Evolutionary conservation across 2,888 invertebrate species (phyloP).

Genomic region (Agonopterix alstromeriana): DNA sequence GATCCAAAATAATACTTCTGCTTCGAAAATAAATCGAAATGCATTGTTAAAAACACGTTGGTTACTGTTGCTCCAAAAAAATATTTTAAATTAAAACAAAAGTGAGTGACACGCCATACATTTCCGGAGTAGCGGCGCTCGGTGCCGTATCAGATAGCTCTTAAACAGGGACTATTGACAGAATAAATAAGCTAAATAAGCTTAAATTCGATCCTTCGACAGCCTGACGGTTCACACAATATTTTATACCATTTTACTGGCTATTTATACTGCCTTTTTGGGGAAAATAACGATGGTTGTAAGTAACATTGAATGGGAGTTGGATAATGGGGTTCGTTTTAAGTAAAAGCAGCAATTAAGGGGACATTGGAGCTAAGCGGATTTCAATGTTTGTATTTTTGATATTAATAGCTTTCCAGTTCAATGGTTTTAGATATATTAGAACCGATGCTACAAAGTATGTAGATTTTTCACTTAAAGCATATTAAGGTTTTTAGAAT

Average conservation of each 20-base stretch:
- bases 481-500: no score
- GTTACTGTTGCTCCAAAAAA: no score
- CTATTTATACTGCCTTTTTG: conserved; percentile 41
- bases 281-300: conserved; percentile 26
- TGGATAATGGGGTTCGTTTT: background rate
- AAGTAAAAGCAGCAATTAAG: no score
- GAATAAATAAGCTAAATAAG: conserved; percentile 26
- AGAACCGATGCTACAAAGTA: no score
- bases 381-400: no score
- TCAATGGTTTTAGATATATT: no score
- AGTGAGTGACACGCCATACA: conserved; percentile 28
- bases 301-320: conserved; percentile 1
- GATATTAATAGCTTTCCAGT: no score
- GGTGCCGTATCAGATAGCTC: conserved; percentile 31
- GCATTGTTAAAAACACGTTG: no score
- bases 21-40: no score
- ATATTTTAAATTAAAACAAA: background rate
- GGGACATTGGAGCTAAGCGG: no score
- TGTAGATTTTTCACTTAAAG: no score
- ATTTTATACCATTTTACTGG: conserved; percentile 37
- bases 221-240: conserved; percentile 34
- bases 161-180: conserved; percentile 30
- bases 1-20: no score
- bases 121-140: conserved; percentile 26
- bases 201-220: conserved; percentile 37